Base-by-base conservation (phyloP, 2,797 vertebrate genomes). In the Paratrypauchen microcephalus region DNA sequence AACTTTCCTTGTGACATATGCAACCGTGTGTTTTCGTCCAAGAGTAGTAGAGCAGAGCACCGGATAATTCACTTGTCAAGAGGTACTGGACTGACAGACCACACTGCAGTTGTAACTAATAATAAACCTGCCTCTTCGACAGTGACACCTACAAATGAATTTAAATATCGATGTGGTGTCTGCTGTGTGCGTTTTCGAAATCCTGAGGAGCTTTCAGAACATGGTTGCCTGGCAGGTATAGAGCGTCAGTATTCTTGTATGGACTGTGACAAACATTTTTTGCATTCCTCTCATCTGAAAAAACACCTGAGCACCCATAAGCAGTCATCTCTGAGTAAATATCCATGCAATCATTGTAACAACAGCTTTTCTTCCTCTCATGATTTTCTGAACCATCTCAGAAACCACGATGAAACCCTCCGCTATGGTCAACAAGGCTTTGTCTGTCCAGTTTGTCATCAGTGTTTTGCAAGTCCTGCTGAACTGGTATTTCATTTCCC, bases 1-100 rank as follows among this genome's bases (percentile, higher is more conserved):
- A 93, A 90, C 78, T 95, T 95, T 65, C 94, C 94, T 4, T 95
- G 94, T 76, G 93, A 95, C 68, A 90, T 95, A 68, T 95, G 94
- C 70, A 89, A 89, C 70, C 69, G 68, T 56, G 88, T 91, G 8
- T 95, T 95, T 82, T 83, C 66, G 41, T 93, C 92, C 48, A 94
- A 94, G 75, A 90, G 82, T 18, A 94, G 90, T 67, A 84, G 94
- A 82, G 93, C 79, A 12, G 92, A 94, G 70, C 94, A 95, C 83
- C 86, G 94, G 62, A 94, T 91, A 85, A 84, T 67, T 48, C 94
- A 95, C 75, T 77, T 83, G 32, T 16, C 74, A 63, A 69, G 67
- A n/a, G 73, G 82, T 2, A 30, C 15, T n/a, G 21, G 30, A 19
- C 3, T n/a, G 7, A 12, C 28, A 48, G 60, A 71, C 3, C 76